These are phyloP conservation scores for Hypomecis atomaria DNA, from an alignment of 2,888 invertebrate species.

Conservation along the genomic window DNA sequence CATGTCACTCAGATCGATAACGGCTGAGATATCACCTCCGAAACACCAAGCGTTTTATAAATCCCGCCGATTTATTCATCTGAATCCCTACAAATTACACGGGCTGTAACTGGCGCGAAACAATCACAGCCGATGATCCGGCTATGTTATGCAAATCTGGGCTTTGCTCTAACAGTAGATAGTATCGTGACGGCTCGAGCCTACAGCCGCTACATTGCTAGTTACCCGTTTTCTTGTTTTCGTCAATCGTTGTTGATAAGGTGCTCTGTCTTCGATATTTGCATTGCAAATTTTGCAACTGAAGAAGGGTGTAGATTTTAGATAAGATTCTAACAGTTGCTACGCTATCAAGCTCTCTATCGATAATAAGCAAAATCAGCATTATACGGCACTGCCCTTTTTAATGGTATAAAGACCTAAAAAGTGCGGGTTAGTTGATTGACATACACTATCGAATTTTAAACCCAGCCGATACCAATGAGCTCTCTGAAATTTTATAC, in stretches of 20 bases:
- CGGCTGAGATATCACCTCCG: conserved; percentile 26
- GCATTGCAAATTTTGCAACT: conserved; percentile 20
- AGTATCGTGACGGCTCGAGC: conserved; percentile 58
- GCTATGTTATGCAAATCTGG: conserved; percentile 79
- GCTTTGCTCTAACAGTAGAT: conserved; percentile 74
- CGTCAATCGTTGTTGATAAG: conserved; percentile 51
- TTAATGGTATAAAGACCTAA: no score
- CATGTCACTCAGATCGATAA: conserved; percentile 7
- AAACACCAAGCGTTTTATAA: conserved; percentile 54
- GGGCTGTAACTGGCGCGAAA: conserved; percentile 74
- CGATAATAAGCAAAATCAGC: no score
- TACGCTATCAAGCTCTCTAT: no score
- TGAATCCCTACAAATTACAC: conserved; percentile 78
- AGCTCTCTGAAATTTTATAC: no score
- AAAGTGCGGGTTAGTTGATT: no score
- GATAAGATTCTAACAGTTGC: no score
- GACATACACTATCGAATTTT: no score
- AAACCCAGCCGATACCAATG: no score
- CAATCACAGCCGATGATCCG: conserved; percentile 79
- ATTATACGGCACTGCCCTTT: no score
- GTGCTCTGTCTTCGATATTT: conserved; percentile 33
- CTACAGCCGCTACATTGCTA: conserved; percentile 49
- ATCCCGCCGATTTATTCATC: conserved; percentile 69
- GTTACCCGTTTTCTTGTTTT: conserved; percentile 54
- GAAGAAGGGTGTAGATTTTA: no score